phyloP scores from a whole-genome alignment of 2,888 invertebrate genomes.

The Chironomus riparius region DNA sequence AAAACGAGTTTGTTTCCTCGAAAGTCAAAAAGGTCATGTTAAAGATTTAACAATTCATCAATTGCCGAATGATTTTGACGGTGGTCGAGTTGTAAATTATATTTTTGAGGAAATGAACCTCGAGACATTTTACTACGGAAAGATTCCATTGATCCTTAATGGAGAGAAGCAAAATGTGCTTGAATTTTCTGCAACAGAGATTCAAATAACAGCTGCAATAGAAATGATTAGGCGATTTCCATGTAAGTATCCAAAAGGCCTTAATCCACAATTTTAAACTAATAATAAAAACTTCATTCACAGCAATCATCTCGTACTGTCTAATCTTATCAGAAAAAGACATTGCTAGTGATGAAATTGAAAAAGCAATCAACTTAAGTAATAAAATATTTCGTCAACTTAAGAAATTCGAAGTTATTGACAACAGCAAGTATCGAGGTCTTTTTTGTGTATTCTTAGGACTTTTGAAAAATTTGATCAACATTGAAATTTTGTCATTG shows the following conservation, averaged over 20 bases:
- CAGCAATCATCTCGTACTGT: too few relatives aligned
- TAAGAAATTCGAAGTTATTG: neutral
- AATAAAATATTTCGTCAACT: neutral
- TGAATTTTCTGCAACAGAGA: neutral
- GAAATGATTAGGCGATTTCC: neutral
- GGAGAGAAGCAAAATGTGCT: neutral
- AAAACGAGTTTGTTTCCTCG: neutral
- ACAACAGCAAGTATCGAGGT: neutral
- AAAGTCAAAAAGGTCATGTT: neutral
- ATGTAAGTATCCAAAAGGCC: neutral
- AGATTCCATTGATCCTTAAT: neutral
- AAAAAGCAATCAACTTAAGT: too few relatives aligned
- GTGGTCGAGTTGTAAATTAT: neutral
- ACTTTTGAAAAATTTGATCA: neutral
- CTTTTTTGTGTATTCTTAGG: neutral
- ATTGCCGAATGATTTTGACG: neutral
- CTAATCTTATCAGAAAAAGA: too few relatives aligned
- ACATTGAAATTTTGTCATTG: neutral
- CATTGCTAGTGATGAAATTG: too few relatives aligned
- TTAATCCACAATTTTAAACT: too few relatives aligned
- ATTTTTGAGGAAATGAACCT: neutral
- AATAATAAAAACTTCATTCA: too few relatives aligned
- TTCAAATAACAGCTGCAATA: neutral
- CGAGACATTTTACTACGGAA: neutral
- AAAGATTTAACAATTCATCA: neutral